Conservation (phyloP, 1,140 invertebrate species). For the Sitodiplosis mosellana region DNA sequence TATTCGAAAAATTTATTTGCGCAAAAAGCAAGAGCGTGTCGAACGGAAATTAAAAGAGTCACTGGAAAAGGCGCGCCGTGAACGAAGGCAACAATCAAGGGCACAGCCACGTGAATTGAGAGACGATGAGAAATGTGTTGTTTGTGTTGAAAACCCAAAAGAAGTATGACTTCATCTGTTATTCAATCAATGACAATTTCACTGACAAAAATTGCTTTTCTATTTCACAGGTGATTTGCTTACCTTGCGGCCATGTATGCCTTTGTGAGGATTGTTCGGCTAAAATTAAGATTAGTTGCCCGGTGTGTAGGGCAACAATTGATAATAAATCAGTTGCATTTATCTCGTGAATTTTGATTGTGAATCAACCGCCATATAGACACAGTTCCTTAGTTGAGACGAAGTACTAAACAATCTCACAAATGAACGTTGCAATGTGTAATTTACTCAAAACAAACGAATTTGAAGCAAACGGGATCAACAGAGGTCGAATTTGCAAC, state of each 20-base stretch:
- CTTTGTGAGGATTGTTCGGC: slow-evolving; percentile 64
- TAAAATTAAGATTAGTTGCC: slow-evolving; percentile 44
- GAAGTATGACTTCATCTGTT: slow-evolving; percentile 28
- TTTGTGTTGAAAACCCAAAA: slow-evolving; percentile 55
- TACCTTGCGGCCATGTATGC: slow-evolving; percentile 69
- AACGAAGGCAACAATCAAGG: slow-evolving; percentile 38
- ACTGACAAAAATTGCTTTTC: not conserved
- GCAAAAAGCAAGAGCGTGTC: slow-evolving; percentile 32
- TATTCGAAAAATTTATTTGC: slow-evolving; percentile 35
- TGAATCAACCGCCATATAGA: too few relatives aligned
- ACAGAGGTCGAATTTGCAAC: too few relatives aligned
- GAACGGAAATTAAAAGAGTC: slow-evolving; percentile 35
- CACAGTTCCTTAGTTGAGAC: too few relatives aligned
- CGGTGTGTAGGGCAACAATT: slow-evolving; percentile 48
- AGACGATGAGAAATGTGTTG: slow-evolving; percentile 51
- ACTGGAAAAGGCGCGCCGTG: slow-evolving; percentile 38
- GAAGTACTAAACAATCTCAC: too few relatives aligned
- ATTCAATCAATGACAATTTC: not conserved
- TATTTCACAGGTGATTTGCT: slow-evolving; percentile 44
- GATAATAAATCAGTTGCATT: slow-evolving; percentile 46
- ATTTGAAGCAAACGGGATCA: too few relatives aligned
- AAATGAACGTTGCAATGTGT: too few relatives aligned
- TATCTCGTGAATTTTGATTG: slow-evolving; percentile 35
- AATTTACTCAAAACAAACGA: too few relatives aligned
- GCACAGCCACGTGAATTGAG: slow-evolving; percentile 32